These are phyloP conservation scores for Ornithoptera priamus DNA, from an alignment of 2,888 invertebrate genomes.

Conservation along the genomic window DNA sequence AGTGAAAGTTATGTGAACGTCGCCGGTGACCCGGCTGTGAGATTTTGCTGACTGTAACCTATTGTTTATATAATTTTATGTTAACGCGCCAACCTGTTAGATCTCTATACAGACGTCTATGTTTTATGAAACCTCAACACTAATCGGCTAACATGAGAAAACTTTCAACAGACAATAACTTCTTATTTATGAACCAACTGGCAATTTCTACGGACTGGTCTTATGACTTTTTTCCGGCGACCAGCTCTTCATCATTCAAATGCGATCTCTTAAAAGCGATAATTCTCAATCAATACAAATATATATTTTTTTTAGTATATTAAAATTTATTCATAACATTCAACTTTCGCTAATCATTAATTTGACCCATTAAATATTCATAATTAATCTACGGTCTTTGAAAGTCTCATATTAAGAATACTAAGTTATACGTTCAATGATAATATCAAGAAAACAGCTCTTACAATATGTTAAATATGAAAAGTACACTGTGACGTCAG, in stretches of 20 bases:
- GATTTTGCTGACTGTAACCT: conserved; percentile 25
- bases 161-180: conserved; percentile 23
- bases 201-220: no score
- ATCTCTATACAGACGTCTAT: conserved; percentile 18
- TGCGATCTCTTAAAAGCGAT: no score
- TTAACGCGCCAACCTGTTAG: conserved; percentile 31
- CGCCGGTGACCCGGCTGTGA: conserved; percentile 21
- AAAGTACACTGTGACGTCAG: neutral
- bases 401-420: no score
- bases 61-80: conserved; percentile 30
- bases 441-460: neutral
- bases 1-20: conserved; percentile 37
- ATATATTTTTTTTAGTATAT: no score
- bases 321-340: conserved; percentile 1
- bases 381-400: neutral
- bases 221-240: no score
- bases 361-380: neutral
- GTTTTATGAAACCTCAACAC: conserved; percentile 17
- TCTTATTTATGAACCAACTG: neutral
- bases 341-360: conserved; percentile 32
- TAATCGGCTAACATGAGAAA: conserved; percentile 10
- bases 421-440: neutral
- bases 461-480: neutral
- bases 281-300: no score
- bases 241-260: no score